Evolutionary conservation across 2,888 invertebrate species (phyloP), one percentile per base, ranked within the genome.

Genomic region (Adelphocoris suturalis): DNA sequence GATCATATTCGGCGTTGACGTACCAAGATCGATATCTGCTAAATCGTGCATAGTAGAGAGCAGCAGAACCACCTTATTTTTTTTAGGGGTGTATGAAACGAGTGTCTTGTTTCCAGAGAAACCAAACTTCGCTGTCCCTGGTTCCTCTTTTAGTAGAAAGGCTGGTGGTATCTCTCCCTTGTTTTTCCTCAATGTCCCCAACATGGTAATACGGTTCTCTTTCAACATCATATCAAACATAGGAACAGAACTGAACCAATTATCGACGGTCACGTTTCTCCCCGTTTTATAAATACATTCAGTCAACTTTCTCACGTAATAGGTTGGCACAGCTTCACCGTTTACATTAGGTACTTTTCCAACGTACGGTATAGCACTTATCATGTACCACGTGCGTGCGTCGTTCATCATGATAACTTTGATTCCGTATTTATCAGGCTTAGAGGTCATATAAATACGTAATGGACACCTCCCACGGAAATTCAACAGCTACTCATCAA

Each of bases 181-280:
- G 46, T 92, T 91, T 88, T 91, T 91, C 78, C 86, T 86, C 28
- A 92, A 28, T 5, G 92, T 92, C 12, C 92, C 92, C 11, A 92
- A 91, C 86, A 88, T 89, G 16, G 92, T 92, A 19, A 78, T 23
- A 13, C 16, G 14, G 16, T 14, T 14, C 37, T 80, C 19, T 80
- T 80, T 80, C 11, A 46, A 91, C 82, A 91, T 87, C 89, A 55
- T 46, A 81, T 87, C 84, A 91, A 91, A 19, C 88, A 57, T 82
- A 14, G 61, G 48, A 19, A 86, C 48, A 23, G 57, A 16, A 23
- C 84, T 89, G 90, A 91, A 92, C 92, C 91, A 92, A 85, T 92
- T 92, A 89, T 92, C 92, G 0, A 91, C 91, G 7, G 92, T 92
- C n/a, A 92, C 85, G 87, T 92, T 92, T 84, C 92, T 84, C 0